Base-by-base conservation (phyloP, 1,140 invertebrate genomes). In the Muscidifurax raptorellus region DNA sequence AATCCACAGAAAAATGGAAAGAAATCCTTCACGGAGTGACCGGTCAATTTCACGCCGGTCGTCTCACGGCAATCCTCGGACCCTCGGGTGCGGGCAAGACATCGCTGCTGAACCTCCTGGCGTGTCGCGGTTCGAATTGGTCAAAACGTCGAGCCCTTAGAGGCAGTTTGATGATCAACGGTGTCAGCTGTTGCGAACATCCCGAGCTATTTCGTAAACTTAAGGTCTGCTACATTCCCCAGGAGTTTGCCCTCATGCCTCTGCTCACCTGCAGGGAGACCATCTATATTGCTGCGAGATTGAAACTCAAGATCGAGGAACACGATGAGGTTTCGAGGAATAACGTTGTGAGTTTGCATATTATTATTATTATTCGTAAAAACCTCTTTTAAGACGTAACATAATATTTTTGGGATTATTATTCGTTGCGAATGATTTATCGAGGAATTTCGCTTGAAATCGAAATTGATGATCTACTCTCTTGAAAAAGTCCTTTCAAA, bases 21-120 rank as follows among this genome's bases (percentile, higher is more conserved):
- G 87, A 92, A n/a, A 95, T 96, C 75, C 88, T 96, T 27, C 90
- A 94, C 52, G 91, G 92, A 59, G 90, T 95, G 9, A 94, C 91
- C 66, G 95, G 95, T 1, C 91, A 93, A 52, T 95, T 96, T 85
- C 91, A 92, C 59, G 92, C 94, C 0, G 94, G 94, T 3, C 94
- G 95, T 92, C 86, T 97, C 64, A 96, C 96, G 0, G 96, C 95
- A 13, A 96, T 97, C 85, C 95, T 97, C 92, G 96, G 97, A 3
- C 96, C 96, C 25, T 97, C 96, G 0, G 96, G 96, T 9, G 96
- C 96, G 10, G 97, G 97, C 10, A 97, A 97, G 90, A 96, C 95
- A 25, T 96, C 96, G 2, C 91, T 96, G 4, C 93, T 96, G 90
- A 95, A 96, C 87, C 94, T 96, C 18, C 84, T 95, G 25, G 93